Evolutionary conservation across 2,113 vertebrate genomes (phyloP).

Genomic region (Thalassoma bifasciatum): DNA sequence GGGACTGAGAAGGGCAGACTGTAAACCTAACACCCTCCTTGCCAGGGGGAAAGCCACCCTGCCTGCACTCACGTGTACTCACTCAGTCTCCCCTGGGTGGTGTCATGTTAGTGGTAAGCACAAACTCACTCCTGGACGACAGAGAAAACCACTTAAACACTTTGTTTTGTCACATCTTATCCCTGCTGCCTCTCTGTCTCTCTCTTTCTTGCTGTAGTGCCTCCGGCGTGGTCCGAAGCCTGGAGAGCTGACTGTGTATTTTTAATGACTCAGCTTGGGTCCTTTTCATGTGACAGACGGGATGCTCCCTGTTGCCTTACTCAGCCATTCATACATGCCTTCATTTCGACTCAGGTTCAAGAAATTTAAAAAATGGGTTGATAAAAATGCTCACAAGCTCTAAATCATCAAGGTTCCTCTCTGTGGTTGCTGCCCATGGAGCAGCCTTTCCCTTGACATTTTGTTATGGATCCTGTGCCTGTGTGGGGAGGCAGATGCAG

Average conservation of each 20-base stretch:
- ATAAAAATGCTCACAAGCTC: slow-evolving; percentile 7
- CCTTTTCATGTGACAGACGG: slow-evolving; percentile 26
- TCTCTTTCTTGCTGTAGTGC: slow-evolving; percentile 8
- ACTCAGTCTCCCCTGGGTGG: slow-evolving; percentile 52
- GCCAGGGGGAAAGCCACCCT: slow-evolving; percentile 55
- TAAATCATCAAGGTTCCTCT: slow-evolving; percentile 19
- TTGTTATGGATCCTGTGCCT: slow-evolving; percentile 52
- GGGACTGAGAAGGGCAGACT: slow-evolving; percentile 28
- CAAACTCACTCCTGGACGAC: slow-evolving; percentile 19
- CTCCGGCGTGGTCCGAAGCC: slow-evolving; percentile 15
- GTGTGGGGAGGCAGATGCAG: slow-evolving; percentile 53
- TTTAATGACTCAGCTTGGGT: slow-evolving; percentile 57
- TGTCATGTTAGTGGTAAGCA: slow-evolving; percentile 58
- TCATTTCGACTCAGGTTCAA: background rate
- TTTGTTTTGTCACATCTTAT: slow-evolving; percentile 31
- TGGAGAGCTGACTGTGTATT: slow-evolving; percentile 32
- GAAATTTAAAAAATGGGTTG: slow-evolving; percentile 22
- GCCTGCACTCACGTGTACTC: slow-evolving; percentile 21
- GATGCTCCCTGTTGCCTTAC: background rate
- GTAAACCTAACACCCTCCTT: slow-evolving; percentile 67
- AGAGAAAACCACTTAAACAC: slow-evolving; percentile 29
- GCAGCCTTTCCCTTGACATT: slow-evolving; percentile 60
- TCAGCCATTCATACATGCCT: background rate
- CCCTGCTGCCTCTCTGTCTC: background rate
- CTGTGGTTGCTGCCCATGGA: slow-evolving; percentile 11